phyloP scores from a whole-genome alignment of 2,797 vertebrate genomes.

The Sebastes baramenuke region DNA sequence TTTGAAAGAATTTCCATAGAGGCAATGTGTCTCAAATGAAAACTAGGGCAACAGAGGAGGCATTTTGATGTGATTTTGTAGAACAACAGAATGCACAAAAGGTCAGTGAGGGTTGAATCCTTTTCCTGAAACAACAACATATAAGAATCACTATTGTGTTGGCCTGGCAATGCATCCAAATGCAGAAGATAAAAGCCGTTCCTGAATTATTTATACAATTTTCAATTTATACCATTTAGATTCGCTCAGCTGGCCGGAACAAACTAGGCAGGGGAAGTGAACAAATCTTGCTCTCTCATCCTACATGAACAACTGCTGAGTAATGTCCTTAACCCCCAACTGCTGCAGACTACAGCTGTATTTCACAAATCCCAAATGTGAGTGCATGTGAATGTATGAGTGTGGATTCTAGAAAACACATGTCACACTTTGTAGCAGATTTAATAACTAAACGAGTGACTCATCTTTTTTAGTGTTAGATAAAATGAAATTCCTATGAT shows the following conservation, averaged over 20 bases:
- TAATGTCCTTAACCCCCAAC: slow-evolving; percentile 31
- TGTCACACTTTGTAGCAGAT: background rate
- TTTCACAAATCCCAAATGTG: slow-evolving; percentile 14
- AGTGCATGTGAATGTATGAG: background rate
- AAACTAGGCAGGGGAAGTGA: slow-evolving; percentile 16
- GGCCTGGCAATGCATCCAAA: slow-evolving; percentile 40
- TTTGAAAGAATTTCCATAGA: background rate
- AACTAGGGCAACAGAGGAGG: slow-evolving; percentile 7
- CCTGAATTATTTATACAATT: slow-evolving; percentile 59
- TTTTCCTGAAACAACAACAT: slow-evolving; percentile 9
- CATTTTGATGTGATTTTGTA: slow-evolving; percentile 15
- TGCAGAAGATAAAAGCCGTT: slow-evolving; percentile 43
- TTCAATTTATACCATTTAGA: slow-evolving; percentile 54
- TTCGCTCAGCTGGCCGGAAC: slow-evolving; percentile 14
- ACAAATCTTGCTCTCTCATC: slow-evolving; percentile 43
- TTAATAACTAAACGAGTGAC: background rate
- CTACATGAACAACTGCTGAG: slow-evolving; percentile 33
- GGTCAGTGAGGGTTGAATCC: slow-evolving; percentile 40
- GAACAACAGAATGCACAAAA: slow-evolving; percentile 27
- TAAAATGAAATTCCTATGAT: background rate
- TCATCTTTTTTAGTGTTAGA: background rate
- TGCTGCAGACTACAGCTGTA: slow-evolving; percentile 9
- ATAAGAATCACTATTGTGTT: slow-evolving; percentile 11
- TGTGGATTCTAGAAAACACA: background rate
- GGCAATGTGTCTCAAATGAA: background rate